A percentile compares a stretch with the other conserved stretches of the same genome.
Evolutionary conservation across 2,113 vertebrate species (phyloP).

Genomic region (Syngnathus scovelli): DNA sequence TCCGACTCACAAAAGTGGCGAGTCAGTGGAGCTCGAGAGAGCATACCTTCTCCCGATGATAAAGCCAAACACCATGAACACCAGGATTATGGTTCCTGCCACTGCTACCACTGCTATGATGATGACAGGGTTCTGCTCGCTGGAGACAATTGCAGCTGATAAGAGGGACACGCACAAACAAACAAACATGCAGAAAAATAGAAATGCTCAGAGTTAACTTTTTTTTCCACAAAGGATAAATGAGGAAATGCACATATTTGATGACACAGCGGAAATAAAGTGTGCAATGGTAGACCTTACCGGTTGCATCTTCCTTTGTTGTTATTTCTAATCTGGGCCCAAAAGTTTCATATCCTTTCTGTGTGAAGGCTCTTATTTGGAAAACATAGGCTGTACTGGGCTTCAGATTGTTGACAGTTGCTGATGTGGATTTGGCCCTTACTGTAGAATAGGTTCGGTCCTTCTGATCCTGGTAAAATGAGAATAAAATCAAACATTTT

Average conservation of each 20-base stretch:
- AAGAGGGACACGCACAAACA: slow-evolving; percentile 21
- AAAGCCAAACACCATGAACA: slow-evolving; percentile 99
- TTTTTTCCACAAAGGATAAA: not conserved
- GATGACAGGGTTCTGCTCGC: slow-evolving; percentile 97
- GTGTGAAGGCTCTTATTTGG: slow-evolving; percentile 95
- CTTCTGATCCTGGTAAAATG: slow-evolving; percentile 83
- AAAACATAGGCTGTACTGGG: slow-evolving; percentile 96
- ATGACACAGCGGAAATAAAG: not conserved
- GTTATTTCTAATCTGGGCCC: slow-evolving; percentile 92
- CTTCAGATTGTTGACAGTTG: slow-evolving; percentile 92
- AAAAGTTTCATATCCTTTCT: slow-evolving; percentile 91
- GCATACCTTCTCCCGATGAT: slow-evolving; percentile 98
- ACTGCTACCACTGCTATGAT: slow-evolving; percentile 98
- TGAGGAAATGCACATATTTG: not conserved
- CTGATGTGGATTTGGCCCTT: slow-evolving; percentile 90
- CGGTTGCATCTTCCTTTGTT: slow-evolving; percentile 90
- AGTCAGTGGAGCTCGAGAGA: slow-evolving; percentile 76
- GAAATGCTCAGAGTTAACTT: slow-evolving; percentile 10
- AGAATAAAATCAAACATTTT: slow-evolving; percentile 34
- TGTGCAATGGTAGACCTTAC: slow-evolving; percentile 54
- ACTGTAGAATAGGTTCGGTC: slow-evolving; percentile 94
- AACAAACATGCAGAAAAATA: slow-evolving; percentile 26
- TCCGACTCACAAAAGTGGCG: slow-evolving; percentile 76
- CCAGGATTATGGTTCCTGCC: slow-evolving; percentile 96
- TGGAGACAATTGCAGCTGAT: slow-evolving; percentile 89